Base-by-base conservation (phyloP, 1,140 invertebrate genomes). In the Drosophila varians region DNA sequence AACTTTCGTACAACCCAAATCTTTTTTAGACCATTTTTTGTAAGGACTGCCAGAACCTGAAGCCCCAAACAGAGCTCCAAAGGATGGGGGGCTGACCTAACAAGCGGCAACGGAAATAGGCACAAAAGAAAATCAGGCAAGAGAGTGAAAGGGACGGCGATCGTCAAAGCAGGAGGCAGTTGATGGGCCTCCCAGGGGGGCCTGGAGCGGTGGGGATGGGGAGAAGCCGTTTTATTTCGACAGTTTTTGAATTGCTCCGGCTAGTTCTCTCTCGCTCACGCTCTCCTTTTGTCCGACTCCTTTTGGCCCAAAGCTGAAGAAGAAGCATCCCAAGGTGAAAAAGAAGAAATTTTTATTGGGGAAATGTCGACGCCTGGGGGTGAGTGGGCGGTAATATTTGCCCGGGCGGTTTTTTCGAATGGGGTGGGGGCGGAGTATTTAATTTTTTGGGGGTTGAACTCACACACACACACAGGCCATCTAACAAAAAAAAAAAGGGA, bases 141-240 rank as follows among this genome's bases (percentile, higher is more conserved):
- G n/a, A 7, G 60, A 38, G 21, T 11, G 42, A 64, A 21, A 8
- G 60, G 28, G 60, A 47, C 9, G 8, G 56, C 62, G 56, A 28
- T 21, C 53, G 53, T 56, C 42, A 19, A 16, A 51, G 56, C 62
- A 51, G 62, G 36, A 49, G 46, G n/a, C 8, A 23, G 12, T 14
- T 8, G 45, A 40, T 36, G 31, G 46, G 4, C 11, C 45, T 12
- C 31, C 23, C 23, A 25, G 56, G 23, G 60, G 60, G 54, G 12
- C 1, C 14, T 19, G 58, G 42, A 21, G 47, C 1, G 16, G 19
- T 3, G 28, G 25, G 53, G 40, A 52, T 53, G 57, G 45, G 34
- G 53, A 78, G 66, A 80, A 84, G 80, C 61, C 80, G 80, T 86
- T 86, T 84, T 72, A 86, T 86, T 86, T 86, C 76, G 82, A 86